phyloP scores from a whole-genome alignment of 1,140 invertebrate genomes.

The Procambarus clarkii region DNA sequence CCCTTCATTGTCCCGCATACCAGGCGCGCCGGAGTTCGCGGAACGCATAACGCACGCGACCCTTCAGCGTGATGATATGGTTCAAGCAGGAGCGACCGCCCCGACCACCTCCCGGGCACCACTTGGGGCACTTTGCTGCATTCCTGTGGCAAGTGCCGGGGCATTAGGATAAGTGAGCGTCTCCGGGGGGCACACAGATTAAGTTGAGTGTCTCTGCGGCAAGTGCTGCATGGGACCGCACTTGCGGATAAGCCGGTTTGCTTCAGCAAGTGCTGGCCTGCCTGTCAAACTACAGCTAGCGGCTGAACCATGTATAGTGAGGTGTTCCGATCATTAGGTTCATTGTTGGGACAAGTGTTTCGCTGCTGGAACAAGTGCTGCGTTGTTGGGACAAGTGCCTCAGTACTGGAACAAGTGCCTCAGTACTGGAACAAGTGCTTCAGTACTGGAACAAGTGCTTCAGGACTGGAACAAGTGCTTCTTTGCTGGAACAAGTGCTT shows the following conservation, averaged over 20 bases:
- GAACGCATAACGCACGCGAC: not conserved
- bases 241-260: too few species aligned
- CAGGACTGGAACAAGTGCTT: not conserved
- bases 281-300: too few species aligned
- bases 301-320: too few species aligned
- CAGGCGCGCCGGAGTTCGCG: not conserved
- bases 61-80: not conserved
- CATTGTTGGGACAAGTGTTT: not conserved
- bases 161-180: not conserved
- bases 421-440: not conserved
- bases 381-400: not conserved
- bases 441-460: not conserved
- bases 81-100: not conserved
- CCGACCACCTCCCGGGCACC: not conserved
- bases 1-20: not conserved
- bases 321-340: too few species aligned
- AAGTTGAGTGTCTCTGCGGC: too few species aligned
- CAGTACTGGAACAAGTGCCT: not conserved
- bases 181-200: not conserved
- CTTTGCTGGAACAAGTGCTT: too few species aligned
- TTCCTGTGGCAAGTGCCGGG: not conserved
- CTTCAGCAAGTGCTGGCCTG: too few species aligned
- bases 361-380: not conserved
- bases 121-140: not conserved
- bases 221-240: too few species aligned